These are phyloP conservation scores for Lasioglossum baleicum DNA, from an alignment of 1,140 invertebrate genomes.

Conservation along the genomic window DNA sequence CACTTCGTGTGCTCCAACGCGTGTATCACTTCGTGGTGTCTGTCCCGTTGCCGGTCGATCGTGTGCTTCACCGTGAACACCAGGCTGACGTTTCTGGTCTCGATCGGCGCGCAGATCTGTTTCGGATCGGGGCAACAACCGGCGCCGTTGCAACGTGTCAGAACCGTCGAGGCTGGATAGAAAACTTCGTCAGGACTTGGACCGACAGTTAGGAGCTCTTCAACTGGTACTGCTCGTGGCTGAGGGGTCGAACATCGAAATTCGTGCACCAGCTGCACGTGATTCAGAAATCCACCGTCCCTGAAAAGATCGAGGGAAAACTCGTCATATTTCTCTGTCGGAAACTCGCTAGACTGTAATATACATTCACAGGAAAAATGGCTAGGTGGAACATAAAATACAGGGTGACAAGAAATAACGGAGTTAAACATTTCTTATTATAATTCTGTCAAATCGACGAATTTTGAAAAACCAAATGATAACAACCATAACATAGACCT, in stretches of 20 bases:
- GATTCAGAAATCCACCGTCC: slow-evolving; percentile 72
- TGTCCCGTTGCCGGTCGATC: slow-evolving; percentile 71
- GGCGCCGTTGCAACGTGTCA: slow-evolving; percentile 71
- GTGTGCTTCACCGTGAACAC: slow-evolving; percentile 75
- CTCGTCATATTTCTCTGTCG: slow-evolving; percentile 5
- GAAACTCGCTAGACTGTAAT: not conserved
- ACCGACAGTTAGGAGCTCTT: slow-evolving; percentile 70
- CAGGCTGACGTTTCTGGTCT: slow-evolving; percentile 71
- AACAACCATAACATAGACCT: too few species aligned
- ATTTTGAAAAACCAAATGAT: too few species aligned
- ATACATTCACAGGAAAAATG: too few species aligned
- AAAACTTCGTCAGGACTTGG: slow-evolving; percentile 73
- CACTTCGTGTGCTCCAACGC: slow-evolving; percentile 72
- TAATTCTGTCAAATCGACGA: too few species aligned
- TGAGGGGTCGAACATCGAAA: slow-evolving; percentile 73
- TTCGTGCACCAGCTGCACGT: slow-evolving; percentile 73
- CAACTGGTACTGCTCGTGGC: slow-evolving; percentile 69
- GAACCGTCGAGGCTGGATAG: slow-evolving; percentile 74
- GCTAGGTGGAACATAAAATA: too few species aligned
- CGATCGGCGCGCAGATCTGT: slow-evolving; percentile 71
- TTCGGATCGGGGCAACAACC: slow-evolving; percentile 72
- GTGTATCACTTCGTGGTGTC: slow-evolving; percentile 74
- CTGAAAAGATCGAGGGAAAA: slow-evolving; percentile 47
- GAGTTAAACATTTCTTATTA: too few species aligned
- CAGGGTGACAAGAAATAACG: too few species aligned